A percentile compares a stretch with the other conserved stretches of the same genome.
These are phyloP conservation scores for Drosophila paramelanica DNA, from an alignment of 2,888 invertebrate genomes.

Conservation along the genomic window DNA sequence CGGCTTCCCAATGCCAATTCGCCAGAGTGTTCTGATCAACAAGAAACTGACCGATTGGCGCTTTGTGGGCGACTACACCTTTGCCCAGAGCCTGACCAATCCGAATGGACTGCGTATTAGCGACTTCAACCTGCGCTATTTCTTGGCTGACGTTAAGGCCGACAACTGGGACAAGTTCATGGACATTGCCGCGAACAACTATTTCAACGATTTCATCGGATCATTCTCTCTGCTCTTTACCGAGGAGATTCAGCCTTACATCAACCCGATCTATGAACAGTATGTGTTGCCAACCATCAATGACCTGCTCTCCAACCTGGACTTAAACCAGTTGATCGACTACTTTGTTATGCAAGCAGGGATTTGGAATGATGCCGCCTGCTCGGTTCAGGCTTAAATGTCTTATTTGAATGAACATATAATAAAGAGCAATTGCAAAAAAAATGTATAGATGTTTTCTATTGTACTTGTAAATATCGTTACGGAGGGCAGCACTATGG, in stretches of 20 bases:
- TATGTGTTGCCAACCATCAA: conserved; percentile 50
- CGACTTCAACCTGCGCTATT: conserved; percentile 57
- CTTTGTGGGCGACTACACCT: conserved; percentile 52
- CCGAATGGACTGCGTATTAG: conserved; percentile 58
- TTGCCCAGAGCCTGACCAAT: conserved; percentile 41
- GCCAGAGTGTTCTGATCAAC: conserved; percentile 57
- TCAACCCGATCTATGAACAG: conserved; percentile 20
- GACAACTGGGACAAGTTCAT: conserved; percentile 65
- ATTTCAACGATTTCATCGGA: conserved; percentile 53
- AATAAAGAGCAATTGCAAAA: no score
- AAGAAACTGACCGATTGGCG: conserved; percentile 61
- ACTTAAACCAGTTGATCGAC: conserved; percentile 25
- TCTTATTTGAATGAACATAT: conserved; percentile 2
- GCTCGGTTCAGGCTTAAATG: conserved; percentile 23
- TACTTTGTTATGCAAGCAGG: conserved; percentile 29
- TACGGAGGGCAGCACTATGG: no score
- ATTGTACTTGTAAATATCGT: no score
- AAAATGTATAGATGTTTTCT: no score
- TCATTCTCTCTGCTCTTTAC: conserved; percentile 47
- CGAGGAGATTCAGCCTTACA: conserved; percentile 58
- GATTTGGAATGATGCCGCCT: conserved; percentile 32
- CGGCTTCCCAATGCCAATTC: conserved; percentile 43
- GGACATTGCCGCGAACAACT: conserved; percentile 71
- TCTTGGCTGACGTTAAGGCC: conserved; percentile 50
- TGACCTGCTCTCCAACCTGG: conserved; percentile 36